Conservation (phyloP, 2,797 vertebrate species). For the Notolabrus celidotus region DNA sequence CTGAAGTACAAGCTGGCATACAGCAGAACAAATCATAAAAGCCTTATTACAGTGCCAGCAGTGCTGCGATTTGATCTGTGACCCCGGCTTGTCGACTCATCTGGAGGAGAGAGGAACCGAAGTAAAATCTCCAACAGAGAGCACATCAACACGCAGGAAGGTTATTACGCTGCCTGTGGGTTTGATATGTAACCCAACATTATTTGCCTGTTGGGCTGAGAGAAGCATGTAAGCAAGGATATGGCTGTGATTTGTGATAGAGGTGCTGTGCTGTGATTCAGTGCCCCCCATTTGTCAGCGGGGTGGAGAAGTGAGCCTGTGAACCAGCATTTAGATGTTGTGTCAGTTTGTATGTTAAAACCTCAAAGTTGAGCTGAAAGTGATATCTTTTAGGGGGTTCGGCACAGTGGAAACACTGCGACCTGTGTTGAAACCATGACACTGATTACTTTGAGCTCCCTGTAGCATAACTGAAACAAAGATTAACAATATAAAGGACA, state of each 20-base stretch:
- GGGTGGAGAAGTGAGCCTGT: conserved; percentile 9
- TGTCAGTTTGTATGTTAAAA: conserved; percentile 13
- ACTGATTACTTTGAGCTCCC: neutral
- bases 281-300: conserved; percentile 35
- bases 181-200: conserved; percentile 62
- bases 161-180: conserved; percentile 60
- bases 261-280: conserved; percentile 41
- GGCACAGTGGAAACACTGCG: neutral
- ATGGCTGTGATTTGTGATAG: conserved; percentile 55
- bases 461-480: neutral
- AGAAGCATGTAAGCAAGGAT: conserved; percentile 34
- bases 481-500: neutral
- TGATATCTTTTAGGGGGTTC: neutral
- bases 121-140: conserved; percentile 34
- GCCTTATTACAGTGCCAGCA: conserved; percentile 41
- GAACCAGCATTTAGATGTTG: conserved; percentile 35
- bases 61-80: conserved; percentile 58
- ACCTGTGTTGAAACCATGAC: neutral
- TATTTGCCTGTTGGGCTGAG: conserved; percentile 46
- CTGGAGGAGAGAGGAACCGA: conserved; percentile 34
- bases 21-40: conserved; percentile 50
- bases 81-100: conserved; percentile 52
- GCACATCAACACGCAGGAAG: conserved; percentile 40
- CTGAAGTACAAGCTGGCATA: conserved; percentile 25
- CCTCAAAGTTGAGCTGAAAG: neutral